Base-by-base conservation (phyloP, 2,113 vertebrate genomes). In the Cercopithecus mona region DNA sequence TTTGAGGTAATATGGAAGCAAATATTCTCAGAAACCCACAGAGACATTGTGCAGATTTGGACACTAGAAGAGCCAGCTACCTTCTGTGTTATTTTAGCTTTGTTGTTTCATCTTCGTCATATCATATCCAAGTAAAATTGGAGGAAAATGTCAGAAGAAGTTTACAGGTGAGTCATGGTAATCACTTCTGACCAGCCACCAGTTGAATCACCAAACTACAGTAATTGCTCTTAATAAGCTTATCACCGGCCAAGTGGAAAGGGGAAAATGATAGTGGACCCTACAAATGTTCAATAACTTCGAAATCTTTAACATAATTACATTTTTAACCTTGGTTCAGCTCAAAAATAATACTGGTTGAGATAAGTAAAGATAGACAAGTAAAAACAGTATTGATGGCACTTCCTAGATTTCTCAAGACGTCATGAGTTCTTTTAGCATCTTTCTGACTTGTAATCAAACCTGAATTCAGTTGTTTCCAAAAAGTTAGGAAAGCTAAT, bases 371-470 rank as follows among this genome's bases (percentile, higher is more conserved):
- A 91, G 23, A 45, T 20, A 64, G 43, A 75, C 27, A 90, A 70
- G 17, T 76, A n/a, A 93, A 95, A 93, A 88, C 40, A 82, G 73
- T n/a, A 55, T 40, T 14, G 8, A 61, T 18, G 40, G 40, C 23
- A 30, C 52, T 32, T 85, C 2, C 43, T 68, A 14, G 30, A 45
- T 82, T 79, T 50, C 57, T 80, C 94, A 14, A 3, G 6, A 68
- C 38, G n/a, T 76, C 35, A 81, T 35, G 64, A 92, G 48, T 93
- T 23, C 50, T 89, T 96, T 83, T 73, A 45, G 70, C 50, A 93
- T 93, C 85, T 73, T 73, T 97, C 82, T 85, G 45, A 68, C 79
- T 35, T 97, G 48, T 81, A 94, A 97, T 96, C 80, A 94, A 95
- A 97, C 14, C 23, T 90, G 9, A 97, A 88, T 93, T 93, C 50